Evolutionary conservation across 2,113 vertebrate genomes (phyloP), one percentile per base, ranked within the genome.

Genomic region (Amphiprion percula): DNA sequence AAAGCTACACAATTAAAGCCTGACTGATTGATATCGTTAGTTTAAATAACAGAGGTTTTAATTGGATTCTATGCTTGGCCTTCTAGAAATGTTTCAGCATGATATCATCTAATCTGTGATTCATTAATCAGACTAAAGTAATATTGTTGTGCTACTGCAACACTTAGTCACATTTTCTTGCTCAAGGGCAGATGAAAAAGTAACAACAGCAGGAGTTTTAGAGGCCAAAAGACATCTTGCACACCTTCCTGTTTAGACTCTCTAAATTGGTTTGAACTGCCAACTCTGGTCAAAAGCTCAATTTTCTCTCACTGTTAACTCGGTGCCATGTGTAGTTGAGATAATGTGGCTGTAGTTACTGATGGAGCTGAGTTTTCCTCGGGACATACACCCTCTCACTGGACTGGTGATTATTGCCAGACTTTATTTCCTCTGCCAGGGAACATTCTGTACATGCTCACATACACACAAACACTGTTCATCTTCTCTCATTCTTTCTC

Each of bases 391-490:
- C 52, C 64, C 59, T 70, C 70, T 83, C 76, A 44, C 61, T 66
- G 67, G 69, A 77, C 70, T 69, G 52, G 46, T 80, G 77, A 90
- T 87, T 84, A 87, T 80, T 90, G 74, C 69, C 68, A 77, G 75
- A 85, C 78, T 86, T 83, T 83, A 84, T 84, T 80, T 82, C 78
- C 74, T 78, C 69, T 89, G 64, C 79, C 69, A 64, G 46, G 44
- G 59, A 72, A 79, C 68, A 85, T 75, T 74, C 63, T 65, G 30
- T 41, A 44, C 67, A 64, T 23, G 24, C 81, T 58, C 49, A 52
- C 70, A 67, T 66, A 68, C 19, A 56, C 49, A 39, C 52, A 62
- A 2, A 49, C 50, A 69, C 6, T 1, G 8, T 37, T 10, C 33
- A 37, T 37, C 33, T 37, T 37, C 33, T 9, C 33, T 37, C 33